Conservation (phyloP, 2,888 invertebrate species). For the Ptychoptera contaminata region DNA sequence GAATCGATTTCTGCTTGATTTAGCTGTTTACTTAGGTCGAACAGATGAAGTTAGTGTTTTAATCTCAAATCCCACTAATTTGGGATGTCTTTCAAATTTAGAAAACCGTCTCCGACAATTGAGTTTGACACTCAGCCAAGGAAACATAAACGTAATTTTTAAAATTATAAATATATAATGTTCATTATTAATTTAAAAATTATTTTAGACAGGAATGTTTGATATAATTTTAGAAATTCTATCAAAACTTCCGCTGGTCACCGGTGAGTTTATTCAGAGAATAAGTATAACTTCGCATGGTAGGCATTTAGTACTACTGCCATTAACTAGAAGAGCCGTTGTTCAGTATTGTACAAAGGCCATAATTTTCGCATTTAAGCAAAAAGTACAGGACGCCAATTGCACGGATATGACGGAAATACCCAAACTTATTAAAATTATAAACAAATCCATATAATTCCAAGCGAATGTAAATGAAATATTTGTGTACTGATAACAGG, state of each 20-base stretch:
- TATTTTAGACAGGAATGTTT: constrained; percentile 32
- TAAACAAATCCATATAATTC: constrained; percentile 59
- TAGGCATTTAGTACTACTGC: constrained; percentile 67
- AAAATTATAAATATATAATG: background rate
- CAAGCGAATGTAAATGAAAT: constrained; percentile 25
- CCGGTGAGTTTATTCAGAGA: constrained; percentile 48
- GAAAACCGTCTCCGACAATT: constrained; percentile 26
- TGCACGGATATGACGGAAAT: constrained; percentile 52
- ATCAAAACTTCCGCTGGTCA: constrained; percentile 43
- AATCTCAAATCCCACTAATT: constrained; percentile 26
- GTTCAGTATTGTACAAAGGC: constrained; percentile 55
- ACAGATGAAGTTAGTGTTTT: constrained; percentile 52
- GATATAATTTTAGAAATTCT: constrained; percentile 54
- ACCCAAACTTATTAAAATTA: constrained; percentile 52
- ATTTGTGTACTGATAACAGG: background rate
- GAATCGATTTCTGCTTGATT: constrained; percentile 63
- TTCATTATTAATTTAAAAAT: constrained; percentile 5
- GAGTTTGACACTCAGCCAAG: constrained; percentile 26
- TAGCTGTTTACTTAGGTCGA: constrained; percentile 64
- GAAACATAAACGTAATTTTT: constrained; percentile 21
- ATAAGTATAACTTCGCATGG: constrained; percentile 47
- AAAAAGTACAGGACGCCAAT: constrained; percentile 28
- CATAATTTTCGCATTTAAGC: constrained; percentile 18
- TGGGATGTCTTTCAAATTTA: constrained; percentile 13
- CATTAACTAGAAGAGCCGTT: constrained; percentile 55